These are phyloP conservation scores for Magallana angulata DNA, from an alignment of 1,140 invertebrate species.

Conservation along the genomic window DNA sequence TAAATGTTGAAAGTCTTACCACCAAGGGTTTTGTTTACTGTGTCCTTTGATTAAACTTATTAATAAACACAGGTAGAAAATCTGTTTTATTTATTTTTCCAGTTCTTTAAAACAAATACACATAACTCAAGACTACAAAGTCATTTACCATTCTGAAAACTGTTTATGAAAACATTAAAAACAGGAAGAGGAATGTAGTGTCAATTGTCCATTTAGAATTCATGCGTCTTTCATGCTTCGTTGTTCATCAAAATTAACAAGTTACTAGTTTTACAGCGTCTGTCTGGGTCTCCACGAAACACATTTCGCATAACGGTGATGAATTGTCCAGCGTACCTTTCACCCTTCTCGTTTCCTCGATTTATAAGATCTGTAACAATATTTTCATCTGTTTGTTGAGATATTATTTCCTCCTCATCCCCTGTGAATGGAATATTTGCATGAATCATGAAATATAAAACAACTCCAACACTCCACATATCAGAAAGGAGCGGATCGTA, in stretches of 20 bases:
- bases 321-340: not conserved
- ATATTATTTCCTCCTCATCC: slow-evolving; percentile 41
- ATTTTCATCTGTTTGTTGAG: slow-evolving; percentile 33
- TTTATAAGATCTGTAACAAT: not conserved
- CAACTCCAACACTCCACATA: slow-evolving; percentile 55
- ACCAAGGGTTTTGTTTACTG: too few relatives aligned
- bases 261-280: not conserved
- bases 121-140: too few relatives aligned
- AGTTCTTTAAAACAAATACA: too few relatives aligned
- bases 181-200: not conserved
- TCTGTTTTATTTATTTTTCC: too few relatives aligned
- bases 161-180: too few relatives aligned
- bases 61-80: too few relatives aligned
- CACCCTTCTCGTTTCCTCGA: not conserved
- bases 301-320: not conserved
- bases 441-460: slow-evolving; percentile 51
- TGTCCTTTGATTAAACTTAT: too few relatives aligned
- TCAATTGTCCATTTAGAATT: not conserved
- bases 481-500: slow-evolving; percentile 52
- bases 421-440: slow-evolving; percentile 46
- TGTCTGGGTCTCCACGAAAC: not conserved
- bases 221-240: not conserved
- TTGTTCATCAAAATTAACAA: not conserved
- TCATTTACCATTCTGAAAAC: too few relatives aligned
- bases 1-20: too few relatives aligned